Evolutionary conservation across 2,113 vertebrate species (phyloP).

Genomic region (Syrmaticus mikado): DNA sequence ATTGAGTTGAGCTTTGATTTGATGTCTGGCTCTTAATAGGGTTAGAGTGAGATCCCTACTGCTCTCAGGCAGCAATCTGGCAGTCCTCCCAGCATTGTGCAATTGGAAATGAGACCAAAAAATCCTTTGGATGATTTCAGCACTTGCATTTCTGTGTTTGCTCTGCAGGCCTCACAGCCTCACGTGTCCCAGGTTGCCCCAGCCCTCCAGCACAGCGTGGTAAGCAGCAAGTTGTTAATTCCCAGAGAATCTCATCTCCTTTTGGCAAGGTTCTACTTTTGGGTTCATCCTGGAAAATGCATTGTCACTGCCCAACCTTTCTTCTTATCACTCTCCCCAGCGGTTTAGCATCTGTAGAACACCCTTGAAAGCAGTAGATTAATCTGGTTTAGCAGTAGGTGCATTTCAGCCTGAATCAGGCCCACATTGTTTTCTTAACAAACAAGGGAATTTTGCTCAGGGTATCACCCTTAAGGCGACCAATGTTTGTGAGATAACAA

Average conservation of each 20-base stretch:
- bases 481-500: neutral
- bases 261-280: neutral
- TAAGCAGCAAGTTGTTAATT: neutral
- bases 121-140: neutral
- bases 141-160: neutral
- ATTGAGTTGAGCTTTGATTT: neutral
- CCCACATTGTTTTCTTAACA: neutral
- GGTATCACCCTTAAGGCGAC: neutral
- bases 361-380: rapidly evolving
- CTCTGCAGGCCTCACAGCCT: neutral
- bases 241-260: neutral
- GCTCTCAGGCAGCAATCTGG: neutral
- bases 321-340: neutral
- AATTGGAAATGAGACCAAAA: neutral
- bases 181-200: neutral
- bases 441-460: neutral
- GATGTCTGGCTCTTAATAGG: neutral
- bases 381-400: neutral
- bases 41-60: too few species aligned
- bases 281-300: neutral
- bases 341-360: rapidly evolving
- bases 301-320: neutral
- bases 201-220: rapidly evolving
- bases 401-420: neutral
- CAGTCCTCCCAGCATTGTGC: neutral